Base-by-base conservation (phyloP, 2,888 invertebrate species). In the Trichogramma evanescens region DNA sequence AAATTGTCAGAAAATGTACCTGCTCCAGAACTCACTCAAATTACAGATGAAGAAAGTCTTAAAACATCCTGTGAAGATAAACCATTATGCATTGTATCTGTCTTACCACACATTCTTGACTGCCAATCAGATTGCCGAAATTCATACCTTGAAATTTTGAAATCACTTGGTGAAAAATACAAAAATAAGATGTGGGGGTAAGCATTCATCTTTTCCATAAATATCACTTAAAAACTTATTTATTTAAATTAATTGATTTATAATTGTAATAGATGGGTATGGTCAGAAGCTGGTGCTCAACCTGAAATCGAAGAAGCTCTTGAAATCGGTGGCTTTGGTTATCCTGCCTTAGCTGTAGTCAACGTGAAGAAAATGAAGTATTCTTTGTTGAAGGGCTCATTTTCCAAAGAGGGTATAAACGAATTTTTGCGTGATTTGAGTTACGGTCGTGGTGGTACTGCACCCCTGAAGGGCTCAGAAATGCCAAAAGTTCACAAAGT, bases 361-460 rank as follows among this genome's bases (percentile, higher is more conserved):
- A 99, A 96, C 80, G 86, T 89, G 9, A 93, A 96, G 79, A 99
- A 99, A 80, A 91, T 95, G 87, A 97, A 97, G 78, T 99, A 91
- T 81, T 92, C 97, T 0, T 84, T 93, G 6, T 83, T 99, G 2
- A 84, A 92, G 69, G 98, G 97, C 8, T 90, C 97, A 38, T 99
- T 97, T 82, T 94, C 94, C 0, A 87, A 89, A 72, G 89, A 89
- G 63, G 99, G 99, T 65, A 95, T 99, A 76, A 89, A 92, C 72
- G 97, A 97, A 79, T 99, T 98, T 81, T 82, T 98, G 53, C 87
- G 93, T 72, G 95, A 95, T 74, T 82, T 98, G 40, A 91, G 94
- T 6, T 96, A 90, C 77, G 97, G 97, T 0, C 88, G 93, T 66
- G 96, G 96, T 1, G 90, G 91, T 54, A 96, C 95, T 0, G 89